These are phyloP conservation scores for honey bee (Apis mellifera) DNA, from an alignment of 1,140 invertebrate genomes.

Conservation along the genomic window DNA sequence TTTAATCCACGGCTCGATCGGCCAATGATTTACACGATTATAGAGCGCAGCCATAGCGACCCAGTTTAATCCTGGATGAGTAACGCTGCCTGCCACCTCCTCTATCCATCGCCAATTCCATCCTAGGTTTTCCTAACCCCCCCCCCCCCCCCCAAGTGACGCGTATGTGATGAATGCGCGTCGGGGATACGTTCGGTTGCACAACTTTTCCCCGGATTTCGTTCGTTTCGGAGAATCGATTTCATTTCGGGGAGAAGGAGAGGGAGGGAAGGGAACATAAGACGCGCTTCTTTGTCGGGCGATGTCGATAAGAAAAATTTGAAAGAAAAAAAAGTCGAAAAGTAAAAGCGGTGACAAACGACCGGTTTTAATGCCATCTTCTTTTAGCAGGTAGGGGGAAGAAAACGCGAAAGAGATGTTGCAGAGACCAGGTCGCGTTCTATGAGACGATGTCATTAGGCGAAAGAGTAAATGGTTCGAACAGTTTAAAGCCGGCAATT, in stretches of 20 bases:
- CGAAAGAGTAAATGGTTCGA: not conserved
- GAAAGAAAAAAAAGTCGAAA: no score
- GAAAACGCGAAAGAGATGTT: no score
- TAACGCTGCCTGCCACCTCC: slow-evolving; percentile 5
- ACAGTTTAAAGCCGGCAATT: not conserved
- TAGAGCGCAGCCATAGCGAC: not conserved
- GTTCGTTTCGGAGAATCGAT: not conserved
- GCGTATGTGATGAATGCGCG: slow-evolving; percentile 3
- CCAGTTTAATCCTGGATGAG: slow-evolving; percentile 29
- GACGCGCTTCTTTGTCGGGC: not conserved
- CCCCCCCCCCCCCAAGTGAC: not conserved
- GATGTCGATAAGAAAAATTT: no score
- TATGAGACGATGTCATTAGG: not conserved
- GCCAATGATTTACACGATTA: slow-evolving; percentile 19
- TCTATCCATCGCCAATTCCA: not conserved
- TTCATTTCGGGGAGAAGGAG: not conserved
- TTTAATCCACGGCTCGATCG: slow-evolving; percentile 3
- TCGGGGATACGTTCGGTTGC: not conserved
- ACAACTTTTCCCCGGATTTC: not conserved
- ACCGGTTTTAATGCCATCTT: not conserved
- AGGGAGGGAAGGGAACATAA: no score
- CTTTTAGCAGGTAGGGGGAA: no score
- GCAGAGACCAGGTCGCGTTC: not conserved
- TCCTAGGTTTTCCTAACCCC: not conserved
- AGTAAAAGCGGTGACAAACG: not conserved